phyloP scores from a whole-genome alignment of 2,113 vertebrate genomes.

The Orycteropus afer region DNA sequence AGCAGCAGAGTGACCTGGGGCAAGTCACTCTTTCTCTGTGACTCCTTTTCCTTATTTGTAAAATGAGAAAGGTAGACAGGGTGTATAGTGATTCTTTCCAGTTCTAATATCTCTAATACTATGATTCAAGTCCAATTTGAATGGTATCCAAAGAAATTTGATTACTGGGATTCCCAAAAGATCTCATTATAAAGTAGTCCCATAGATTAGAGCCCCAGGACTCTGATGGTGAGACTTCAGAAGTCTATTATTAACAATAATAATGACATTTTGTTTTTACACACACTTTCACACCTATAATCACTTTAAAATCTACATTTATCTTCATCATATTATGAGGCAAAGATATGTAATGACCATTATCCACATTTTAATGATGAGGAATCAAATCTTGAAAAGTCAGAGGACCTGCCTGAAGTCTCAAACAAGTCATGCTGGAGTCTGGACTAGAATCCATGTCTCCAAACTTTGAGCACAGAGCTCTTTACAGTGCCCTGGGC shows the following conservation, averaged over 20 bases:
- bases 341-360: slow-evolving; percentile 47
- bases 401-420: slow-evolving; percentile 24
- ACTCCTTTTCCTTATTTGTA: neutral
- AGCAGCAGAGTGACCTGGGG: neutral
- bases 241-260: slow-evolving; percentile 70
- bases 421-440: slow-evolving; percentile 43
- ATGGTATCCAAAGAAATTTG: slow-evolving; percentile 63
- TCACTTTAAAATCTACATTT: slow-evolving; percentile 67
- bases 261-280: slow-evolving; percentile 70
- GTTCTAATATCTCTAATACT: slow-evolving; percentile 1
- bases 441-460: neutral
- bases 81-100: neutral
- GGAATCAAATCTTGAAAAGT: slow-evolving; percentile 12
- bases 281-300: slow-evolving; percentile 65
- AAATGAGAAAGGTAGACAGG: slow-evolving; percentile 43
- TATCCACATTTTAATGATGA: slow-evolving; percentile 56
- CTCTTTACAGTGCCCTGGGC: neutral
- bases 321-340: slow-evolving; percentile 54
- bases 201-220: slow-evolving; percentile 39
- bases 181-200: slow-evolving; percentile 62
- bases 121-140: slow-evolving; percentile 61
- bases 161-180: slow-evolving; percentile 62
- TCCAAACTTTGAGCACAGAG: neutral
- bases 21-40: neutral
- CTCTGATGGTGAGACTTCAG: slow-evolving; percentile 62